These are phyloP conservation scores for Mythimna impura DNA, from an alignment of 2,888 invertebrate species.

Conservation along the genomic window DNA sequence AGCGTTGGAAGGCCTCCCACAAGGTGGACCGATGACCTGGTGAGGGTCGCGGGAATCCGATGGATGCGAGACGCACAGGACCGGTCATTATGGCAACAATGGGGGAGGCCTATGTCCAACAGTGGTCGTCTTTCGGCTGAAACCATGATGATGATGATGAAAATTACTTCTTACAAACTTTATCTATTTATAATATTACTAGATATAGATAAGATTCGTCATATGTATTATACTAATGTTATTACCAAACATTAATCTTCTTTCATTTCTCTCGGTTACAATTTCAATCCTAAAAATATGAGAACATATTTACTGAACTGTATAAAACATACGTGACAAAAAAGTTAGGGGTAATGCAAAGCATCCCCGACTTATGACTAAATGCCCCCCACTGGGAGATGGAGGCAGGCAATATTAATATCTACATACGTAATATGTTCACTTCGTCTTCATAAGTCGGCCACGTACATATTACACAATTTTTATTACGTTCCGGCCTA, in stretches of 20 bases:
- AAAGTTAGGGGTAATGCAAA: conserved; percentile 53
- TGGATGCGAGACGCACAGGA: too few relatives aligned
- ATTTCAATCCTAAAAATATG: conserved; percentile 33
- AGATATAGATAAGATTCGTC: too few relatives aligned
- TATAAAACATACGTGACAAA: conserved; percentile 57
- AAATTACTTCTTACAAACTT: too few relatives aligned
- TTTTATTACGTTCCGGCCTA: conserved; percentile 74
- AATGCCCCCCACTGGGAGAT: conserved; percentile 66
- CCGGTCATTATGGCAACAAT: too few relatives aligned
- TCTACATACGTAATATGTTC: conserved; percentile 79
- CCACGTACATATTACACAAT: conserved; percentile 77
- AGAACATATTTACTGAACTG: conserved; percentile 16
- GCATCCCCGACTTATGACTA: conserved; percentile 59
- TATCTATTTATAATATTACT: too few relatives aligned
- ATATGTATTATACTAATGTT: neutral
- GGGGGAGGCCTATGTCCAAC: too few relatives aligned
- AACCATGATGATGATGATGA: too few relatives aligned
- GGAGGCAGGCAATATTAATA: conserved; percentile 74
- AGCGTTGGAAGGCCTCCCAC: too few relatives aligned
- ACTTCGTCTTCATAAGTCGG: conserved; percentile 80
- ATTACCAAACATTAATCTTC: conserved; percentile 3
- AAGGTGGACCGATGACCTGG: too few relatives aligned
- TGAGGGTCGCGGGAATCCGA: too few relatives aligned
- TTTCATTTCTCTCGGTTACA: conserved; percentile 6
- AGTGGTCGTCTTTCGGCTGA: too few relatives aligned